These are phyloP conservation scores for Tapera naevia DNA, from an alignment of 2,797 vertebrate genomes.

Conservation along the genomic window DNA sequence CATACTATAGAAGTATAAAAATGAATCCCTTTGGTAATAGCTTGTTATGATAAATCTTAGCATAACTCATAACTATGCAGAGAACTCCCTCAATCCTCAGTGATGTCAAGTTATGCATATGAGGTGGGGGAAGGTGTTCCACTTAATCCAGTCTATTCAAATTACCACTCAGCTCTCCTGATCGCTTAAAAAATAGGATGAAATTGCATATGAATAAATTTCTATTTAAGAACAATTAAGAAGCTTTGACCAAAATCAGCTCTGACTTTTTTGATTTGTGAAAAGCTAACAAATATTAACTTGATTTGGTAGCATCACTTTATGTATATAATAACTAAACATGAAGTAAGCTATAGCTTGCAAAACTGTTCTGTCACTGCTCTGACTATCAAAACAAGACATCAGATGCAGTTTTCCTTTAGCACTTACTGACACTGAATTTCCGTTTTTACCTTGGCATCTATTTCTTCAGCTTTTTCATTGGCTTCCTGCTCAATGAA, in stretches of 20 bases:
- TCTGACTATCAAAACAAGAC: not conserved
- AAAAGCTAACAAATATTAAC: not conserved
- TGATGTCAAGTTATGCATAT: not conserved
- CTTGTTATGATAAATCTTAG: not conserved
- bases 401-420: not conserved
- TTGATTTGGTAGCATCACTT: not conserved
- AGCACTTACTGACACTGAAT: not conserved
- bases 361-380: not conserved
- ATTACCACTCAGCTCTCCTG: not conserved
- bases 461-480: slow-evolving; percentile 98
- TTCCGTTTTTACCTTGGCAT: slow-evolving; percentile 88
- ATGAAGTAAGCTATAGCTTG: not conserved
- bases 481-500: slow-evolving; percentile 99
- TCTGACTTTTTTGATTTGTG: not conserved
- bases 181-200: not conserved
- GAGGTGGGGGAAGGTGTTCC: not conserved
- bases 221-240: not conserved
- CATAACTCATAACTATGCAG: not conserved
- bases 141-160: not conserved
- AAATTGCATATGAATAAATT: not conserved
- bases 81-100: not conserved
- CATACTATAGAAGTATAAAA: not conserved
- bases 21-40: not conserved
- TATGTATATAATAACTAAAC: not conserved
- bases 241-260: not conserved